A percentile compares a stretch with the other conserved stretches of the same genome.
Conservation (phyloP, 2,888 invertebrate genomes). For the Drosophila incognita region DNA sequence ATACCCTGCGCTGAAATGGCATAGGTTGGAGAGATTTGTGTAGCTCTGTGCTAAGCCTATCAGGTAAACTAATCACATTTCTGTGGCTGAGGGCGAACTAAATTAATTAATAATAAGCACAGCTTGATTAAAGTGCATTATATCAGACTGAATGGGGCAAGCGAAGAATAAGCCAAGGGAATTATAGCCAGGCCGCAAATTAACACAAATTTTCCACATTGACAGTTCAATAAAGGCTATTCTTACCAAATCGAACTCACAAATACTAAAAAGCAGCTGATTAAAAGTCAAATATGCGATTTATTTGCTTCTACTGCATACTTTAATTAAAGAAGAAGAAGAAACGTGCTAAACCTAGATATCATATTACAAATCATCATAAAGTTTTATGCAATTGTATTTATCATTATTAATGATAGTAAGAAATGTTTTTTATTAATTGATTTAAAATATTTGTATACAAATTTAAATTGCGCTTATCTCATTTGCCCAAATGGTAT, state of each 20-base stretch:
- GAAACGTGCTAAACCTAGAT: neutral
- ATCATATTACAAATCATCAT: too few relatives aligned
- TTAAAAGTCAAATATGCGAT: neutral
- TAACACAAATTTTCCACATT: neutral
- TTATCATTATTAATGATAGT: neutral
- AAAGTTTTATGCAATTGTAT: neutral
- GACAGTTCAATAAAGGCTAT: neutral
- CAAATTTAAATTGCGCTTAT: neutral
- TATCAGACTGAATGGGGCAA: conserved; percentile 5
- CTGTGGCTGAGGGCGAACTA: conserved; percentile 32
- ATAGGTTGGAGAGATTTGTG: neutral
- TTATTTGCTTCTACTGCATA: neutral
- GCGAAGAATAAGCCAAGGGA: conserved; percentile 1
- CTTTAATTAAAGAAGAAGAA: neutral
- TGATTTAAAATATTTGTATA: neutral
- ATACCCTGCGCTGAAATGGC: neutral
- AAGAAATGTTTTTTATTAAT: neutral
- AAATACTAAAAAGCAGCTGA: neutral
- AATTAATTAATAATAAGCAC: conserved; percentile 70
- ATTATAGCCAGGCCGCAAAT: neutral
- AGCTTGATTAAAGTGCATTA: conserved; percentile 52
- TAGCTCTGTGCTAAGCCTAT: conserved; percentile 39
- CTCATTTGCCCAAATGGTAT: neutral
- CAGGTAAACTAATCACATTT: conserved; percentile 57
- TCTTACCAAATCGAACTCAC: neutral